Base-by-base conservation (phyloP, 2,888 invertebrate species). In the Panopea generosa region DNA sequence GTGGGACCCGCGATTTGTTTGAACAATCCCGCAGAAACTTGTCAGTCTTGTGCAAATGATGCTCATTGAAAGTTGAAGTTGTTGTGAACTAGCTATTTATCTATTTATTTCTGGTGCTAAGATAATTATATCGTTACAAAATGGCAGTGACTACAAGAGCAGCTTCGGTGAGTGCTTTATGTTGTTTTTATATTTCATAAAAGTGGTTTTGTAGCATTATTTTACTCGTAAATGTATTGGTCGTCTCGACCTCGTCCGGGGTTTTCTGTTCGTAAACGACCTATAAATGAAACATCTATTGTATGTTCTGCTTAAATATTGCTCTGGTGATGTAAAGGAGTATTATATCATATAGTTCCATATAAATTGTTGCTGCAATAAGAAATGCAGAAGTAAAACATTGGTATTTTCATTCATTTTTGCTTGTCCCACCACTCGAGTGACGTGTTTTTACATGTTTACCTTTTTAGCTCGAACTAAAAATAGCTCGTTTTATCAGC, bases 81-180 rank as follows among this genome's bases (percentile, higher is more conserved):
- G 47, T 69, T 49, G 49, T 63, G 53, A 43, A 62, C 49, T 40
- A 40, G 55, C 6, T 27, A 45, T 66, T 26, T 55, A 45, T 66
- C 38, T 55, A 20, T 45, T n/a, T 27, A 55, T 29, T 52, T 27
- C 47, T 53, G 49, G 56, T 43, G 56, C 57, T 59, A 4, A 59
- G 9, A 24, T 16, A 40, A n/a, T 18, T 40, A 53, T 53, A 27
- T 53, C 26, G 6, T 20, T 57, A 49, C 53, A 55, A 50, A 55
- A 85, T 80, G 80, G 78, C 78, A 52, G 71, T 84, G 40, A 85
- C 67, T 40, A 85, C 83, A 27, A 61, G 84, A 79, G 79, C 84
- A 52, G 82, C 84, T 65, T 82, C 86, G 63, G 86, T 86, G 75
- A 84, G 85, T 76, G 47, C 62, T 4, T n/a, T n/a, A n/a, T n/a